Evolutionary conservation across 1,140 invertebrate species (phyloP).

Genomic region (Monomorium pharaonis): DNA sequence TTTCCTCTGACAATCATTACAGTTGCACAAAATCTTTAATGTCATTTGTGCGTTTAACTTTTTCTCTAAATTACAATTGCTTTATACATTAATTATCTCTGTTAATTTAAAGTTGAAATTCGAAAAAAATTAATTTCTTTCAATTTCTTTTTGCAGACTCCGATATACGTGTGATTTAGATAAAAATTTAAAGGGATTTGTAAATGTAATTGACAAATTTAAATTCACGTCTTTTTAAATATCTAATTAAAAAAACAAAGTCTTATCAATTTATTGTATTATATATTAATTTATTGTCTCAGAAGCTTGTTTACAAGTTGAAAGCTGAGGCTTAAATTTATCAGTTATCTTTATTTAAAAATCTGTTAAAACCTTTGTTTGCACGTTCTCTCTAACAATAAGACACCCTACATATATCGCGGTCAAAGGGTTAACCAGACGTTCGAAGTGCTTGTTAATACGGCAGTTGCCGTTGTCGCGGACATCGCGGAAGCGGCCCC

Average conservation of each 20-base stretch:
- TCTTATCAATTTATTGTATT: not conserved
- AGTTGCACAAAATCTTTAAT: not conserved
- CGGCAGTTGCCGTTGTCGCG: not conserved
- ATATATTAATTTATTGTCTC: too few relatives aligned
- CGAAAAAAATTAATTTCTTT: not conserved
- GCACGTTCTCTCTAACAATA: too few relatives aligned
- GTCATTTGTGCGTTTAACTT: not conserved
- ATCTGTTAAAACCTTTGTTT: not conserved
- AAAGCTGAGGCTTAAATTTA: not conserved
- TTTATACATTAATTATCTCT: not conserved
- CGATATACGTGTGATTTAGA: too few relatives aligned
- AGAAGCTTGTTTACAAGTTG: not conserved
- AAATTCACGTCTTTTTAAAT: not conserved
- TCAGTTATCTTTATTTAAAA: not conserved
- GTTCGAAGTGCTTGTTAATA: not conserved
- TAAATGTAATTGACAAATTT: too few relatives aligned
- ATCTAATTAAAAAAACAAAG: not conserved
- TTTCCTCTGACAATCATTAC: not conserved
- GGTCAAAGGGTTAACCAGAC: not conserved
- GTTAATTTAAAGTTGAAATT: not conserved
- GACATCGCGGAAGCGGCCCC: constrained; percentile 9
- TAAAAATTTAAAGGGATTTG: too few relatives aligned
- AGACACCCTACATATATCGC: not conserved
- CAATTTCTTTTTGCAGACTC: not conserved
- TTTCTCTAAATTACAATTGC: not conserved